Base-by-base conservation (phyloP, 2,888 invertebrate species). In the Habroteleia sp. region DNA sequence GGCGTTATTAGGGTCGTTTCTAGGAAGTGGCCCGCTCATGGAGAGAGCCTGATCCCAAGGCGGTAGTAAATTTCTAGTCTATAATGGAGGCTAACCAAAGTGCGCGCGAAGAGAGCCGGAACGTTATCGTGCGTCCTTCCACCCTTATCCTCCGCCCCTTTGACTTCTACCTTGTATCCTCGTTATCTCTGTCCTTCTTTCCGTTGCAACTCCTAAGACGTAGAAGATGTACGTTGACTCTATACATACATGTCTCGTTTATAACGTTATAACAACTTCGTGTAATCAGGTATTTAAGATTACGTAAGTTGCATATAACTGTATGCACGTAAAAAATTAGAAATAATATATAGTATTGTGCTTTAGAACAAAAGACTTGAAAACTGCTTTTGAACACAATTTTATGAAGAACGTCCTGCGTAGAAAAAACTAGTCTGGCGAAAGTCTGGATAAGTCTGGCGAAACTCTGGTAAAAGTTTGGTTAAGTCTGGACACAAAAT, bases 1-100 rank as follows among this genome's bases (percentile, higher is more conserved):
- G 83, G 82, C 79, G 82, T 85, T 86, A 86, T 87, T 87, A 87
- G 81, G 81, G 83, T 83, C 83, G 73, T 65, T 68, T 68, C 76
- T 79, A 80, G 82, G 80, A 84, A 84, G 80, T 81, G 82, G 81
- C 75, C 71, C 81, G 80, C 77, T 82, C 81, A 82, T 80, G 78
- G 81, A 78, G 84, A 81, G 76, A 79, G 79, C 79, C 81, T 76
- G 81, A 82, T 85, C 84, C 87, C 85, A 76, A 71, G 85, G 80
- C 73, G 79, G 75, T 77, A 80, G 80, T 87, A 84, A 86, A 86
- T 87, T 85, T 78, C 82, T 69, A 76, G 80, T 79, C 81, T 79
- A 83, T 85, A 84, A 85, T 82, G 82, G 82, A 79, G 80, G 81
- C 80, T 78, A 83, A 84, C 83, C 81, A 77, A 81, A 79, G 79